phyloP scores from a whole-genome alignment of 2,797 vertebrate species.

The Hapalemur alaotrensis region DNA sequence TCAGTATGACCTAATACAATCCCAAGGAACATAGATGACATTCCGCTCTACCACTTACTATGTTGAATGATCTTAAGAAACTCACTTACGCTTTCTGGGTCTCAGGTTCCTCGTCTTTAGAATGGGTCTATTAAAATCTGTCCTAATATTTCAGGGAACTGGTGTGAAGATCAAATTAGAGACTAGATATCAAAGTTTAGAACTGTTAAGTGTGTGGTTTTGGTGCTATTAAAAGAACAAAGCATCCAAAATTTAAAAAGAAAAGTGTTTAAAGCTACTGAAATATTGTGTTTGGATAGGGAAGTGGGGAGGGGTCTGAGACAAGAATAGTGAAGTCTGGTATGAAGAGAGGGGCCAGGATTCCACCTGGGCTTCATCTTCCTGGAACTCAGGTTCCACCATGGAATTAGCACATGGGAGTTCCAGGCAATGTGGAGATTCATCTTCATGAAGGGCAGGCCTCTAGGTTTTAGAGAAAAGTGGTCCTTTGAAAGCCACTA shows the following conservation, averaged over 20 bases:
- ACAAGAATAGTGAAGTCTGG: neutral
- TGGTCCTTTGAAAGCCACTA: neutral
- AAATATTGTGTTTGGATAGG: neutral
- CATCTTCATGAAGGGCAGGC: neutral
- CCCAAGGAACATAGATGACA: no score
- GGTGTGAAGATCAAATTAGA: neutral
- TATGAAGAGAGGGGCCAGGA: neutral
- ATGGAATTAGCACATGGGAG: accelerated
- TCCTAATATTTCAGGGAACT: neutral
- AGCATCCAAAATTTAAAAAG: neutral
- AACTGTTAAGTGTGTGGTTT: neutral
- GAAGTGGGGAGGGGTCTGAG: neutral
- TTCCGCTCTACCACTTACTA: neutral
- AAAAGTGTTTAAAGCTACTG: neutral
- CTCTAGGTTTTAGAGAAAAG: neutral
- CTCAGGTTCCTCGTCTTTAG: neutral
- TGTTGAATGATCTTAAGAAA: neutral
- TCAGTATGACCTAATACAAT: accelerated
- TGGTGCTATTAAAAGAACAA: neutral
- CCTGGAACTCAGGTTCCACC: neutral
- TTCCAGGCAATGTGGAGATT: neutral
- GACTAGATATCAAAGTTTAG: neutral
- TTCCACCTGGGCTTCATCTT: neutral
- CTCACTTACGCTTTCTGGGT: neutral
- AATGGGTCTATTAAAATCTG: neutral